These are phyloP conservation scores for Torymus tubicola DNA, from an alignment of 2,888 invertebrate species.

Conservation along the genomic window DNA sequence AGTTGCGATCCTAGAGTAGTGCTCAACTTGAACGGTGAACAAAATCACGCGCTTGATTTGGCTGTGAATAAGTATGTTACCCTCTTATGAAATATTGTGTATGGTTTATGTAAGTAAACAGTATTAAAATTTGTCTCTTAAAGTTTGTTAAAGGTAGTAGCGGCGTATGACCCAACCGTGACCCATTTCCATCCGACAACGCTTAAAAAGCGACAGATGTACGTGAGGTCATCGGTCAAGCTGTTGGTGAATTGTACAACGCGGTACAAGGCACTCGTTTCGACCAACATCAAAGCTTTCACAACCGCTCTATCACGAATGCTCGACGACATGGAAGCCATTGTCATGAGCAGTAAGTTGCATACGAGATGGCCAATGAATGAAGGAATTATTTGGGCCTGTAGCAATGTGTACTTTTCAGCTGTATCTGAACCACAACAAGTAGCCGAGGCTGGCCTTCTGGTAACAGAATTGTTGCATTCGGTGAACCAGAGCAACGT, in stretches of 20 bases:
- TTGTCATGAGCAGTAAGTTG: conserved; percentile 75
- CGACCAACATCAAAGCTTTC: conserved; percentile 77
- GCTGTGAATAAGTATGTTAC: conserved; percentile 79
- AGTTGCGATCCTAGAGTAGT: conserved; percentile 85
- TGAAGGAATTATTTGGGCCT: too few species aligned
- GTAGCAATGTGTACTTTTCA: conserved; percentile 40
- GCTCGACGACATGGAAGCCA: conserved; percentile 78
- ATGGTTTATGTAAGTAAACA: too few species aligned
- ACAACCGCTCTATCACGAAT: conserved; percentile 77
- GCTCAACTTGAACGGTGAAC: conserved; percentile 74
- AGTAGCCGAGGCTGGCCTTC: conserved; percentile 77
- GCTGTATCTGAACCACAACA: conserved; percentile 75
- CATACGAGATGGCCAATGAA: neutral
- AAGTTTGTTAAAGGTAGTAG: conserved; percentile 81
- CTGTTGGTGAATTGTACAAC: conserved; percentile 79
- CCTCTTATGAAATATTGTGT: too few species aligned
- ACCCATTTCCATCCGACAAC: conserved; percentile 77
- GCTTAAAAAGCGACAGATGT: conserved; percentile 80
- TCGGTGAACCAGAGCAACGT: conserved; percentile 74
- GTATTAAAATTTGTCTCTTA: conserved; percentile 55
- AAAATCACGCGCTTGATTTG: conserved; percentile 79
- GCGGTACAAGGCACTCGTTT: conserved; percentile 77
- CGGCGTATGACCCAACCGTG: conserved; percentile 78
- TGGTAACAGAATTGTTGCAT: conserved; percentile 78
- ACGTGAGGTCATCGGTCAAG: conserved; percentile 80